phyloP scores from a whole-genome alignment of 2,113 vertebrate species.

The Mesembrinibis cayennensis region DNA sequence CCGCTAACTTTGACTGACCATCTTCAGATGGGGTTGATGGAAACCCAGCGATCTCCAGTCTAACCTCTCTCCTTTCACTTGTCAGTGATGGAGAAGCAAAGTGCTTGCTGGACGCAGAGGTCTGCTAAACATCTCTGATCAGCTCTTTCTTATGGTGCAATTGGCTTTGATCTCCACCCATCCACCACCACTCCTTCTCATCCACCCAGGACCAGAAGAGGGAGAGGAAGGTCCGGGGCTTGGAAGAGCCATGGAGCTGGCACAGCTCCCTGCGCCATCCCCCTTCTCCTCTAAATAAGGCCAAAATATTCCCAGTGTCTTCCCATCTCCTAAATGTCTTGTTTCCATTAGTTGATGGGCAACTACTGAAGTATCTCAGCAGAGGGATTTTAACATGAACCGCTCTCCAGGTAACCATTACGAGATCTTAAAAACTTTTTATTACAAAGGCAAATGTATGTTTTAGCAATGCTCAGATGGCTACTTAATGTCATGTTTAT shows the following conservation, averaged over 20 bases:
- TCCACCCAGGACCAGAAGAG: neutral
- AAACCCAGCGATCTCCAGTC: fast-evolving
- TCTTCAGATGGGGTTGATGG: neutral
- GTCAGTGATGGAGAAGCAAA: neutral
- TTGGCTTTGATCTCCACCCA: neutral
- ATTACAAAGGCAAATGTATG: slow-evolving; percentile 58
- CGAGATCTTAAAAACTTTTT: slow-evolving; percentile 68
- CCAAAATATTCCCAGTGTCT: neutral
- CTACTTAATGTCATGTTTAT: slow-evolving; percentile 65
- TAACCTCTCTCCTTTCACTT: neutral
- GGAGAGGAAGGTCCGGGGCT: neutral
- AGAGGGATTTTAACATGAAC: slow-evolving; percentile 45
- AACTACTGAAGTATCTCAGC: slow-evolving; percentile 62
- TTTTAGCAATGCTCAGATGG: slow-evolving; percentile 65
- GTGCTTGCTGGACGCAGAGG: neutral
- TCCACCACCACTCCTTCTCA: neutral
- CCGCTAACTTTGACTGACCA: fast-evolving
- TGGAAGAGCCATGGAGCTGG: neutral
- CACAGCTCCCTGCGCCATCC: neutral
- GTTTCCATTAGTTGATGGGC: slow-evolving; percentile 42
- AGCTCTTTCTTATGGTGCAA: neutral
- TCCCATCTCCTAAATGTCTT: neutral
- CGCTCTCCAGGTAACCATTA: slow-evolving; percentile 70
- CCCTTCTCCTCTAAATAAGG: neutral
- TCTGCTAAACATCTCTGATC: neutral